These are phyloP conservation scores for Carpatolechia fugitivella DNA, from an alignment of 2,888 invertebrate species.

Conservation along the genomic window DNA sequence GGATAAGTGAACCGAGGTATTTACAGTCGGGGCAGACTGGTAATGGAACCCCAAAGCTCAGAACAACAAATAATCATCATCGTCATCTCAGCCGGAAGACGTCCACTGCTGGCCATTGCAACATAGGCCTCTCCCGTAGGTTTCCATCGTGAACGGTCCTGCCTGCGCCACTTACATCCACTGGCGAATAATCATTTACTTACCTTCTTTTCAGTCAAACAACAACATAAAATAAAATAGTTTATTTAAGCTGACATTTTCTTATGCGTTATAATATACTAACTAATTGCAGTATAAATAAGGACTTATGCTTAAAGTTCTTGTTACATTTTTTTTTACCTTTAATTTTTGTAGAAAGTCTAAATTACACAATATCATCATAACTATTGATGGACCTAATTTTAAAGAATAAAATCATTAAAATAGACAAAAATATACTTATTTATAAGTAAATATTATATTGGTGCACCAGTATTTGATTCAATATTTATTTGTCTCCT, in stretches of 20 bases:
- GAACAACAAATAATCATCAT: too few relatives aligned
- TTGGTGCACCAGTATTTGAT: slow-evolving; percentile 34
- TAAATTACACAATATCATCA: slow-evolving; percentile 7
- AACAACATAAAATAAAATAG: slow-evolving; percentile 65
- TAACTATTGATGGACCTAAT: slow-evolving; percentile 8
- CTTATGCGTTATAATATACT: slow-evolving; percentile 44
- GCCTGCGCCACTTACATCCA: background rate
- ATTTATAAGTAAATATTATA: slow-evolving; percentile 3
- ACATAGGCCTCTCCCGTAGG: background rate
- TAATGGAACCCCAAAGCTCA: too few relatives aligned
- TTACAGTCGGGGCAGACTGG: too few relatives aligned
- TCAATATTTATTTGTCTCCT: background rate
- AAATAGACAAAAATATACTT: slow-evolving; percentile 12
- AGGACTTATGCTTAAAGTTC: slow-evolving; percentile 51
- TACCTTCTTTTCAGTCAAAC: slow-evolving; percentile 32
- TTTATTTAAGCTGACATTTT: slow-evolving; percentile 74
- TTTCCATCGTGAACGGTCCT: too few relatives aligned
- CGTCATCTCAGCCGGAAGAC: too few relatives aligned
- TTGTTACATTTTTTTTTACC: background rate
- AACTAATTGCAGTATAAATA: slow-evolving; percentile 51
- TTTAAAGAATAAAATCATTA: slow-evolving; percentile 5
- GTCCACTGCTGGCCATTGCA: too few relatives aligned
- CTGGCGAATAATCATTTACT: background rate
- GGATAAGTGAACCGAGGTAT: too few relatives aligned
- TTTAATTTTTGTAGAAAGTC: slow-evolving; percentile 9